Evolutionary conservation across 2,113 vertebrate species (phyloP).

Genomic region (Grammomys surdaster): DNA sequence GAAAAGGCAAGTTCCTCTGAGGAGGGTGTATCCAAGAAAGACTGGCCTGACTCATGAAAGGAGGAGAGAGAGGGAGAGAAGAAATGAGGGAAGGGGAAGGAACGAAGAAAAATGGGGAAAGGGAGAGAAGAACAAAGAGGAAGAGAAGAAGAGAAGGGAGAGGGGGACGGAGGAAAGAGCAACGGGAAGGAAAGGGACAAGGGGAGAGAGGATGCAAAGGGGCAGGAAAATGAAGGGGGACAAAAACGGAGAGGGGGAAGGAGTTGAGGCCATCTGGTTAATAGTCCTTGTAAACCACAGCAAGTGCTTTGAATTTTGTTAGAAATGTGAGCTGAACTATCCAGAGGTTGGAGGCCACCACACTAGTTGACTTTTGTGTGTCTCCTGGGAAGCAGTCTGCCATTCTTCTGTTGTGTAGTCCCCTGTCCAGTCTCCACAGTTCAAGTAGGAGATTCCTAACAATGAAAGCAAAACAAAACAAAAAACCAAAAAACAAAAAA

Average conservation of each 20-base stretch:
- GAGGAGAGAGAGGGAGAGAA: accelerated
- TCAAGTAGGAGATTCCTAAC: neutral
- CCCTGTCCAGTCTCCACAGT: neutral
- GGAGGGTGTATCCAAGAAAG: neutral
- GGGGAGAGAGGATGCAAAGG: neutral
- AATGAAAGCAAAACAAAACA: neutral
- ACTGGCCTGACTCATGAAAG: too few relatives aligned
- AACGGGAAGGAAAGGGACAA: neutral
- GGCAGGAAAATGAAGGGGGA: neutral
- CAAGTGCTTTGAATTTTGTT: neutral
- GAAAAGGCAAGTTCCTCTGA: neutral
- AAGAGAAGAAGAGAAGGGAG: neutral
- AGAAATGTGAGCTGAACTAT: neutral
- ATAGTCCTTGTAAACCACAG: neutral
- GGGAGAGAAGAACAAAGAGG: too few relatives aligned
- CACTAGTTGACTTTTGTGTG: neutral
- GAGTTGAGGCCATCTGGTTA: neutral
- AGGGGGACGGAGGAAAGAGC: neutral
- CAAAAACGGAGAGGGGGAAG: neutral
- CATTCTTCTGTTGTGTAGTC: neutral
- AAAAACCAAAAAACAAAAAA: too few relatives aligned
- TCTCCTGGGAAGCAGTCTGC: neutral
- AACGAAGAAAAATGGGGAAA: too few relatives aligned
- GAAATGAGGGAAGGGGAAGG: too few relatives aligned
- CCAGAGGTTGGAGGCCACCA: neutral